These are phyloP conservation scores for Circaetus cinerascens DNA, from an alignment of 2,113 vertebrate genomes.

Conservation along the genomic window DNA sequence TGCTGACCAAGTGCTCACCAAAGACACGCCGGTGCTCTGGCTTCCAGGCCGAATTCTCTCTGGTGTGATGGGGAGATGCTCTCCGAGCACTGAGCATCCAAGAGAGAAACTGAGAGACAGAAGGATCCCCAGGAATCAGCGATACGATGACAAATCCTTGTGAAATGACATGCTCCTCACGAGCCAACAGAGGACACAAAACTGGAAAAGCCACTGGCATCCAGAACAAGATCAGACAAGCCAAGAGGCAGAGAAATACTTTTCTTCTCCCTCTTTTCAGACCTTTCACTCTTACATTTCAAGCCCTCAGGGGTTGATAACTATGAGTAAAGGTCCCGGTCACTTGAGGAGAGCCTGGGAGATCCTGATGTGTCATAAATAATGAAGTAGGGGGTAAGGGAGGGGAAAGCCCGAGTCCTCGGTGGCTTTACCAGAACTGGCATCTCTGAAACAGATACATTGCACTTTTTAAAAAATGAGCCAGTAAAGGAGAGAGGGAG, in stretches of 20 bases:
- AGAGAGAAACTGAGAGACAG: background rate
- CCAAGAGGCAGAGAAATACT: background rate
- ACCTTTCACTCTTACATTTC: background rate
- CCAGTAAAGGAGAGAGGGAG: background rate
- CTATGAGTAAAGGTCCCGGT: background rate
- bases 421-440: background rate
- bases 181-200: constrained; percentile 12
- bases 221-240: background rate
- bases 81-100: background rate
- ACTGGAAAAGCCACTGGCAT: constrained; percentile 6
- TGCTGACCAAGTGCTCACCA: constrained; percentile 91
- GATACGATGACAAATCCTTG: background rate
- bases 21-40: constrained; percentile 78
- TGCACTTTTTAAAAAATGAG: constrained; percentile 19
- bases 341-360: background rate
- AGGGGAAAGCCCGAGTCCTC: background rate
- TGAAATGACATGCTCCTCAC: background rate
- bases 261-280: background rate
- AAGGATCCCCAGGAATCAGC: background rate
- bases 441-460: background rate
- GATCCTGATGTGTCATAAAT: background rate
- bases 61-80: constrained; percentile 69
- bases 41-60: constrained; percentile 84
- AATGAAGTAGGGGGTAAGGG: background rate
- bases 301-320: background rate